Evolutionary conservation across 1,140 invertebrate genomes (phyloP).

Genomic region (Halictus rubicundus): DNA sequence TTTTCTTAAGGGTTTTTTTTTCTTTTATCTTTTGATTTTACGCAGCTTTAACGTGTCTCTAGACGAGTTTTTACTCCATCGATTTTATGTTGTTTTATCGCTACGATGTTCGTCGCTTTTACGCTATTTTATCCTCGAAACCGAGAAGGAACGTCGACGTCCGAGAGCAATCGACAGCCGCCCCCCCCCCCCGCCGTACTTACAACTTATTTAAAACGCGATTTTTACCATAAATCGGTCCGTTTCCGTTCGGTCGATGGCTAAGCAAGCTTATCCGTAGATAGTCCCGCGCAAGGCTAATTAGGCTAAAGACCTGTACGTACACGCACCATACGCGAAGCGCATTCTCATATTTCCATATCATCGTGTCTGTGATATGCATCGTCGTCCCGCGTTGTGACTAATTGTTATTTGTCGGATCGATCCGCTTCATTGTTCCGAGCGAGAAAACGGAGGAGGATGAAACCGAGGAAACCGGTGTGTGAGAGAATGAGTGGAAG

Average conservation of each 20-base stretch:
- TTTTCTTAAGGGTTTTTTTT: neutral
- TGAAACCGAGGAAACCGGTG: neutral
- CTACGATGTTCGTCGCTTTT: too few species aligned
- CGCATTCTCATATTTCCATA: conserved; percentile 51
- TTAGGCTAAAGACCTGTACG: conserved; percentile 4
- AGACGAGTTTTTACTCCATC: too few species aligned
- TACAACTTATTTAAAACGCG: too few species aligned
- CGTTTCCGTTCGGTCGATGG: too few species aligned
- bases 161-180: too few species aligned
- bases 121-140: too few species aligned
- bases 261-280: neutral
- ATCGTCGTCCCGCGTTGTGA: conserved; percentile 49
- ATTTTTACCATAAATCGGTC: too few species aligned
- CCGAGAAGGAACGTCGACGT: too few species aligned
- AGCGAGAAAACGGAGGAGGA: neutral
- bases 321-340: conserved; percentile 35
- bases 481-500: neutral
- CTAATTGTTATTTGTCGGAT: conserved; percentile 43
- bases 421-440: conserved; percentile 28
- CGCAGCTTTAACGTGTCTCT: too few species aligned
- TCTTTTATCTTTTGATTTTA: too few species aligned
- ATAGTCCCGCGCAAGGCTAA: conserved; percentile 27
- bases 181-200: too few species aligned
- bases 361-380: conserved; percentile 73
- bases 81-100: neutral